Base-by-base conservation (phyloP, 2,888 invertebrate species). In the Erebia aethiops region DNA sequence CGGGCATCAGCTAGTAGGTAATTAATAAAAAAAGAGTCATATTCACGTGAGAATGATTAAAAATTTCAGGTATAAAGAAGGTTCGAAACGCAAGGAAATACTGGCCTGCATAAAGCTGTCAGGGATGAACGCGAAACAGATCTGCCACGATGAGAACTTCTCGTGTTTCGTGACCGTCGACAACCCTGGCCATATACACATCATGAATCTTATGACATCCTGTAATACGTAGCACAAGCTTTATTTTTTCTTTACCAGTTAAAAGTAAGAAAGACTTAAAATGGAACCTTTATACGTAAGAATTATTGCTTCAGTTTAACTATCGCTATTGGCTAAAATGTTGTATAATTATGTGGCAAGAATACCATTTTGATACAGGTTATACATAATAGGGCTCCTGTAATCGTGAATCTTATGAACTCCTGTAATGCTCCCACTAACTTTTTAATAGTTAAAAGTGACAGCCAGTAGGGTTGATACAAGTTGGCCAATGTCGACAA, bases 121-220 rank as follows among this genome's bases (percentile, higher is more conserved):
- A 3, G 94, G 94, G 54, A 88, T 90, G 78, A 85, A 85, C 77
- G 93, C 94, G 0, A 88, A 86, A 76, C 86, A 84, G 18, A 76
- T 94, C 4, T 85, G 87, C 68, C 85, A 87, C 76, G 91, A 94
- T 80, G 89, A 90, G 0, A 87, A 90, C 26, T 95, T 95, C 85
- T 90, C 92, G 0, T 94, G 94, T 66, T 95, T 95, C 80, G 94
- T 95, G 21, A 94, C 95, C 1, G 93, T 95, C 9, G 95, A 95
- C 84, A 91, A 94, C 77, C 91, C 94, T 13, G 95, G 95, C 1
- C 93, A 94, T 71, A 86, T 95, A 16, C 95, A 95, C 79, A 92
- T 95, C 60, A 94, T 95, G 93, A 94, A 94, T 76, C 85, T 94
- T 13, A 85, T 92, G 83, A 79, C 26, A 18, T 11, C 65, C 11